Evolutionary conservation across 2,113 vertebrate species (phyloP).

Genomic region (Ondatra zibethicus): DNA sequence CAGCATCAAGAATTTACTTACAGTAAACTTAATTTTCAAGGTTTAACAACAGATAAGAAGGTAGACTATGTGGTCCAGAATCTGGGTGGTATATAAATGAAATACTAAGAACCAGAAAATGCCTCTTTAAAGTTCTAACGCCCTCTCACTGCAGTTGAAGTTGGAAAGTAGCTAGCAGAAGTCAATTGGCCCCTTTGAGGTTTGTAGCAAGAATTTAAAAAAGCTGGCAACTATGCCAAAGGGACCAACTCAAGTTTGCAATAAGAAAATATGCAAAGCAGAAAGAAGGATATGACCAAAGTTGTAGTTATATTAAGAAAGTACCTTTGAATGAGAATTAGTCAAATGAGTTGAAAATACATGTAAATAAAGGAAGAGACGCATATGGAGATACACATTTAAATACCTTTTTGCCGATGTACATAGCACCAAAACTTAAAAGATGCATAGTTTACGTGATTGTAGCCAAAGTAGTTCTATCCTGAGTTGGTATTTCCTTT

Average conservation of each 20-base stretch:
- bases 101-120: not conserved
- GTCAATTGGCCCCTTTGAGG: not conserved
- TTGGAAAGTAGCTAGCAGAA: not conserved
- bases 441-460: not conserved
- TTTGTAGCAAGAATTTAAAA: slow-evolving; percentile 27
- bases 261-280: not conserved
- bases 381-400: not conserved
- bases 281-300: not conserved
- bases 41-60: not conserved
- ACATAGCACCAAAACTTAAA: not conserved
- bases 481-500: not conserved
- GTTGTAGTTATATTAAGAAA: not conserved
- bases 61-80: not conserved
- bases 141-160: not conserved
- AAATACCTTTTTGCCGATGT: not conserved
- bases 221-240: too few relatives aligned
- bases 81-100: not conserved
- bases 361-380: slow-evolving; percentile 1
- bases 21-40: not conserved
- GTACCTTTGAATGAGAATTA: not conserved
- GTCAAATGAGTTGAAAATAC: not conserved
- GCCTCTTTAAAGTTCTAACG: not conserved
- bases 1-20: not conserved
- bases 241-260: not conserved
- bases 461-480: not conserved